Conservation (phyloP, 1,140 invertebrate species). For the Paraescarpia echinospica region DNA sequence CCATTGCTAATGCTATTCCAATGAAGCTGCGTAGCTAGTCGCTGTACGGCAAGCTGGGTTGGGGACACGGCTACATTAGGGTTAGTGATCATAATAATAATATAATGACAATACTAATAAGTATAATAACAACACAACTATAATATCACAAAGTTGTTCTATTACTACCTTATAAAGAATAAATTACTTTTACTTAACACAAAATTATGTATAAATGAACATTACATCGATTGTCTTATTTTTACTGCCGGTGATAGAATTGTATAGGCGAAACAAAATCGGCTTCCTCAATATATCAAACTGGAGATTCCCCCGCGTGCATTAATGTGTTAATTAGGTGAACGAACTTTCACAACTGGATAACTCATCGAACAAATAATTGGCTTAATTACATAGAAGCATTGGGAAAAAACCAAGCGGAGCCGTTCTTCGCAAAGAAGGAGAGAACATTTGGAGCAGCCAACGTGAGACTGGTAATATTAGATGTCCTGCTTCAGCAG, state of each 20-base stretch:
- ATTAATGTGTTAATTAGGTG: too few relatives aligned
- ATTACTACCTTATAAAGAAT: too few relatives aligned
- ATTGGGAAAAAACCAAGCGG: background rate
- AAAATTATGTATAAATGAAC: too few relatives aligned
- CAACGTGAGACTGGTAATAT: background rate
- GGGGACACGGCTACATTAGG: background rate
- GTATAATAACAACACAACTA: background rate
- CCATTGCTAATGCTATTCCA: background rate
- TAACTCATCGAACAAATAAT: background rate
- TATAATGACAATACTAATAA: background rate
- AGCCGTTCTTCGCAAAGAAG: background rate
- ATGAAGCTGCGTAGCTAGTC: background rate
- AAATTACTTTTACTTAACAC: too few relatives aligned
- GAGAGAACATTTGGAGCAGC: background rate
- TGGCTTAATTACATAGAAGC: background rate
- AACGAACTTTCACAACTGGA: background rate
- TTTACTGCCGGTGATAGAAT: too few relatives aligned
- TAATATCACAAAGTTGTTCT: background rate
- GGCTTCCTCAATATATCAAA: too few relatives aligned
- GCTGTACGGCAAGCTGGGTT: background rate
- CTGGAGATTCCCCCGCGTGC: too few relatives aligned
- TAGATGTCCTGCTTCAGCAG: background rate
- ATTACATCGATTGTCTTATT: too few relatives aligned
- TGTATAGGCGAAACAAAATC: too few relatives aligned
- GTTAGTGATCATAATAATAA: background rate